Evolutionary conservation across 2,888 invertebrate species (phyloP).

Genomic region (Malacosoma neustria): DNA sequence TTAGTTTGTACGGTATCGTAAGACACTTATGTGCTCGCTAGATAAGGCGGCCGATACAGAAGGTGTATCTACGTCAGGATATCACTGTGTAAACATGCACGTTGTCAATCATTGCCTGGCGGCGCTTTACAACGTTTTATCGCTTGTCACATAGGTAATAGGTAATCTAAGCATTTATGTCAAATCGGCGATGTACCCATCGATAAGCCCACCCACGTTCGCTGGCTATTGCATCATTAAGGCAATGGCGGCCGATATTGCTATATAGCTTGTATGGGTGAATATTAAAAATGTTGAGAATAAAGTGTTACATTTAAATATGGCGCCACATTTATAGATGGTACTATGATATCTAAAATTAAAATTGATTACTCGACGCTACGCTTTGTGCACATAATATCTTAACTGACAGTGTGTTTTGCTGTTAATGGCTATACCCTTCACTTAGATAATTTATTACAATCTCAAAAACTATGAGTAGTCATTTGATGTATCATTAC

Average conservation of each 20-base stretch:
- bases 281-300: slow-evolving; percentile 33
- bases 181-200: slow-evolving; percentile 62
- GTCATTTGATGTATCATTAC: too few relatives aligned
- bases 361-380: neutral
- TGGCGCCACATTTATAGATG: slow-evolving; percentile 8
- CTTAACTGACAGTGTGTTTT: neutral
- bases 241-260: slow-evolving; percentile 45
- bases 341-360: neutral
- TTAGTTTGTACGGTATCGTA: slow-evolving; percentile 34
- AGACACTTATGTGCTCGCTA: slow-evolving; percentile 43
- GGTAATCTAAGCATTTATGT: slow-evolving; percentile 69
- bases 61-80: slow-evolving; percentile 51
- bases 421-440: neutral
- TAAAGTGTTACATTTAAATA: slow-evolving; percentile 28
- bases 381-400: neutral
- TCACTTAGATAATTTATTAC: neutral
- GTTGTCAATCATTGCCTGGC: slow-evolving; percentile 67
- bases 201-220: slow-evolving; percentile 69
- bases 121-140: slow-evolving; percentile 69
- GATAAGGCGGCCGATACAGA: slow-evolving; percentile 56
- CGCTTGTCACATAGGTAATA: slow-evolving; percentile 62
- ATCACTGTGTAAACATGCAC: slow-evolving; percentile 59
- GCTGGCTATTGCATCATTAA: slow-evolving; percentile 46
- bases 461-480: neutral
- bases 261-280: slow-evolving; percentile 17